Base-by-base conservation (phyloP, 2,797 vertebrate species). In the Bradypodion ventrale region DNA sequence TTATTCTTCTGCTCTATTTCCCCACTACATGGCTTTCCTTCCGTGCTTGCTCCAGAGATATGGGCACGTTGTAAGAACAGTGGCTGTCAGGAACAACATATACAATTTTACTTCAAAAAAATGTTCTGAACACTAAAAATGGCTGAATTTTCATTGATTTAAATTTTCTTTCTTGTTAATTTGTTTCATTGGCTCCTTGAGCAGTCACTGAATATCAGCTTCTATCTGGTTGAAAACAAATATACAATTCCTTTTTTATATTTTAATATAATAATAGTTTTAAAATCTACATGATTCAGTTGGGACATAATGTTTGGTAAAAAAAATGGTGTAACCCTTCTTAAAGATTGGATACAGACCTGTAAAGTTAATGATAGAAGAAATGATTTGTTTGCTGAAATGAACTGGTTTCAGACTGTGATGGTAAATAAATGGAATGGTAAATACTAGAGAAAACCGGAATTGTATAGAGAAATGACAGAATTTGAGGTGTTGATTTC, bases 261-360 rank as follows among this genome's bases (percentile, higher is more conserved):
- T 86, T 70, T 86, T 86, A 85, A 88, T 89, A 69, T 40, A 49
- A 60, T 72, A 40, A 83, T 79, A 62, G 25, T n/a, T n/a, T n/a
- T n/a, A 70, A 92, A 90, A 88, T 86, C 82, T 85, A 25, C 85
- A 27, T 23, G 77, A 83, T 88, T 83, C 40, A 84, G 7, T 85
- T 85, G 75, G 46, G n/a, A n/a, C n/a, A n/a, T n/a, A n/a, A n/a
- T n/a, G n/a, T n/a, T n/a, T n/a, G n/a, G n/a, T n/a, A n/a, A n/a
- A n/a, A n/a, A n/a, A n/a, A n/a, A n/a, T n/a, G n/a, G n/a, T n/a
- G n/a, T n/a, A n/a, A n/a, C n/a, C n/a, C n/a, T n/a, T n/a, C n/a
- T n/a, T n/a, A n/a, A n/a, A n/a, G n/a, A n/a, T n/a, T n/a, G n/a
- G n/a, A n/a, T n/a, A n/a, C n/a, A n/a, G n/a, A n/a, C n/a, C n/a